Conservation (phyloP, 2,888 invertebrate genomes). For the Antheraea assamensis region DNA sequence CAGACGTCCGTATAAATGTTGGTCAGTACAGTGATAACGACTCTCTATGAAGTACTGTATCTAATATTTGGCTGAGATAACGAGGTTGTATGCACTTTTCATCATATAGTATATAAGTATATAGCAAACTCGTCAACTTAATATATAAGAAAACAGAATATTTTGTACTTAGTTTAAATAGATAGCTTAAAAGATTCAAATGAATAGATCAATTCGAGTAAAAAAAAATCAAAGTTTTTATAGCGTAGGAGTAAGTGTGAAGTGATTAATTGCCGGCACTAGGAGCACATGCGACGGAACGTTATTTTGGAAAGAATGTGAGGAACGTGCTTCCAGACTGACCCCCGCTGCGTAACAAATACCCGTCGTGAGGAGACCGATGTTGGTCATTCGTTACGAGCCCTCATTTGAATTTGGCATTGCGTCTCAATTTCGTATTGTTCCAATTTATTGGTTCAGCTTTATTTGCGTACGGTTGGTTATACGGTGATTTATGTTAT, state of each 20-base stretch:
- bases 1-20: too few relatives aligned
- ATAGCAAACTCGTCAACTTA: too few relatives aligned
- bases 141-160: too few relatives aligned
- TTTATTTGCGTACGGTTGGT: conserved; percentile 20
- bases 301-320: conserved; percentile 77
- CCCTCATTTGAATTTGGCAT: conserved; percentile 71
- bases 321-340: conserved; percentile 74
- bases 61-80: too few relatives aligned
- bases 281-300: conserved; percentile 67
- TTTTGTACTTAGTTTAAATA: background rate
- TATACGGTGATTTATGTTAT: conserved; percentile 10
- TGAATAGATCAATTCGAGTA: background rate
- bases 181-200: conserved; percentile 4
- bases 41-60: too few relatives aligned
- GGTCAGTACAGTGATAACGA: too few relatives aligned
- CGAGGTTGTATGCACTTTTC: too few relatives aligned
- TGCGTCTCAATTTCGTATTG: conserved; percentile 64
- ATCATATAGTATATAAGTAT: too few relatives aligned
- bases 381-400: conserved; percentile 68
- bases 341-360: conserved; percentile 74
- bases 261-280: conserved; percentile 69
- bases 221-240: conserved; percentile 21
- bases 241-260: conserved; percentile 55
- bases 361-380: conserved; percentile 59
- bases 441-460: conserved; percentile 39